These are phyloP conservation scores for Calidris pugnax DNA, from an alignment of 2,113 vertebrate species.

Conservation along the genomic window DNA sequence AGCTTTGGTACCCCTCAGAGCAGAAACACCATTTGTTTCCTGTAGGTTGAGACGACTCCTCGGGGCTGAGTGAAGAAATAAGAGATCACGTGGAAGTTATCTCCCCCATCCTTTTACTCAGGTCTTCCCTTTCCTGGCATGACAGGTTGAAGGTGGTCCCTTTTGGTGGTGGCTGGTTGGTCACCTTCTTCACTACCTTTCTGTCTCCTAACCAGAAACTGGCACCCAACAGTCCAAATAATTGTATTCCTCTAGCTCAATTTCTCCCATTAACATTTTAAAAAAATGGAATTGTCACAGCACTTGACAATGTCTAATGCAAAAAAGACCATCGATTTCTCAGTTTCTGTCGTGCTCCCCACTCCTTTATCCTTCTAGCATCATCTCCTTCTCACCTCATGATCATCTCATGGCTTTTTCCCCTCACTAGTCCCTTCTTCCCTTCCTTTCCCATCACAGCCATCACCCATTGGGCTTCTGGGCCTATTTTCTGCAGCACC, in stretches of 20 bases:
- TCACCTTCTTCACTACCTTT: neutral
- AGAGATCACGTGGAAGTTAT: neutral
- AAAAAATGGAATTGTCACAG: constrained; percentile 37
- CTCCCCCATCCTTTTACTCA: neutral
- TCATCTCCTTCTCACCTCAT: neutral
- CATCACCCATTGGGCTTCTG: neutral
- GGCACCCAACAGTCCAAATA: neutral
- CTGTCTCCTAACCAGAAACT: neutral
- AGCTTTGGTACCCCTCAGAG: neutral
- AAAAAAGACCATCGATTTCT: constrained; percentile 37
- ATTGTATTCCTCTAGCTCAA: constrained; percentile 32
- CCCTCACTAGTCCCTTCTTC: neutral
- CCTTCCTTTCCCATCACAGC: neutral
- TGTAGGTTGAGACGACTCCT: neutral
- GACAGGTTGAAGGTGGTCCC: neutral
- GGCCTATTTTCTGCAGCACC: neutral
- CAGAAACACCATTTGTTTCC: neutral
- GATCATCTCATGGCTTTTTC: neutral
- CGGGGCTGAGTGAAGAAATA: neutral
- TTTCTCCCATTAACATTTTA: constrained; percentile 53
- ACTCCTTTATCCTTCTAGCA: neutral
- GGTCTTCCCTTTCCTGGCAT: neutral
- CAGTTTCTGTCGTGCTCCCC: neutral
- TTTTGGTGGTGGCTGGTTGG: neutral
- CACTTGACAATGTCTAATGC: constrained; percentile 57